A percentile compares a stretch with the other conserved stretches of the same genome.
Conservation (phyloP, 1,140 invertebrate species). For the Lordiphosa collinella region DNA sequence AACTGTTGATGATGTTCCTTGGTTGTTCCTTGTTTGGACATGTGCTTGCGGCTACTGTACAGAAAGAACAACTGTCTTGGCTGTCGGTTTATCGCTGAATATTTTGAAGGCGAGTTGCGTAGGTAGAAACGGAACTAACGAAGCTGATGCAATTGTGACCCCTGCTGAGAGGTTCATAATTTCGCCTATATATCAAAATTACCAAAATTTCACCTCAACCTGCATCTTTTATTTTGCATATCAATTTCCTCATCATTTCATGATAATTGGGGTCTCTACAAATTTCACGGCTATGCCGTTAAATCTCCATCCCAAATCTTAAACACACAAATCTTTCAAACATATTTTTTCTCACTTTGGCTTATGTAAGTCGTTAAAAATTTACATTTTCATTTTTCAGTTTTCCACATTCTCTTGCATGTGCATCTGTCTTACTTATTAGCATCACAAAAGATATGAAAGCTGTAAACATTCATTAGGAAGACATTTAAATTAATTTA, state of each 20-base stretch:
- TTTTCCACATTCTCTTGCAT: conserved; percentile 9
- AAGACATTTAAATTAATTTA: conserved; percentile 72
- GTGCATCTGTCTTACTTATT: neutral
- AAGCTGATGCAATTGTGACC: conserved; percentile 8
- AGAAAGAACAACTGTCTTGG: conserved; percentile 6
- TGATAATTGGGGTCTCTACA: conserved; percentile 27
- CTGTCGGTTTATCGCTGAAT: conserved; percentile 7
- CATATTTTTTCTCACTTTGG: conserved; percentile 42
- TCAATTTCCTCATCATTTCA: conserved; percentile 25
- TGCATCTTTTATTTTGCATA: conserved; percentile 7
- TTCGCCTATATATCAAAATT: conserved; percentile 5
- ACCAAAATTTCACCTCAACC: neutral
- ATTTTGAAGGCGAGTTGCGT: conserved; percentile 2
- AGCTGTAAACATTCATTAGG: conserved; percentile 58
- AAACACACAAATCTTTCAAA: conserved; percentile 9
- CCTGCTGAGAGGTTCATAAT: neutral
- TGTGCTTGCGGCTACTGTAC: conserved; percentile 66
- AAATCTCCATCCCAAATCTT: conserved; percentile 13
- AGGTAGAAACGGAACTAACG: conserved; percentile 6
- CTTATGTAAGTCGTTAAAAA: conserved; percentile 22
- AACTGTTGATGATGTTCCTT: conserved; percentile 27
- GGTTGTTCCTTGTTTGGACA: conserved; percentile 51
- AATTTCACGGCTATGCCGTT: conserved; percentile 28
- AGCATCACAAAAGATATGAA: conserved; percentile 53
- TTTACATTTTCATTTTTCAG: conserved; percentile 11